Conservation (phyloP, 2,888 invertebrate genomes). For the Cataglyphis albicans region DNA sequence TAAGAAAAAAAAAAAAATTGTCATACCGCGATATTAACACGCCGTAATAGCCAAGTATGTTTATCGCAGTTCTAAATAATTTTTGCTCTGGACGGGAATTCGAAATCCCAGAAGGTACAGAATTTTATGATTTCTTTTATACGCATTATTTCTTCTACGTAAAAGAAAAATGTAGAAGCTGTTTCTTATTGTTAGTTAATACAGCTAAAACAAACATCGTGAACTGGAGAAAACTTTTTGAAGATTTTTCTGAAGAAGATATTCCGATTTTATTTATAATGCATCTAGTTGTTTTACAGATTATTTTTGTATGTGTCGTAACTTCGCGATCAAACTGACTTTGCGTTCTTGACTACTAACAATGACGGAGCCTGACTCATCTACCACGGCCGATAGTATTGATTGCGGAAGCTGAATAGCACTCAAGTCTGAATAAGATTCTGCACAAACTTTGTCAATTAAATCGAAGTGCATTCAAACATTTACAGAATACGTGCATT, state of each 20-base stretch:
- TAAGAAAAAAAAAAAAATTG: slow-evolving; percentile 15
- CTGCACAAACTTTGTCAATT: slow-evolving; percentile 61
- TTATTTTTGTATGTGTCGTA: slow-evolving; percentile 27
- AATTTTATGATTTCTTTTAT: slow-evolving; percentile 10
- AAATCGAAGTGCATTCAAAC: slow-evolving; percentile 60
- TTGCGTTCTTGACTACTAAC: slow-evolving; percentile 39
- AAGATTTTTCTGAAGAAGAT: not conserved
- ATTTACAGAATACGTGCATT: slow-evolving; percentile 53
- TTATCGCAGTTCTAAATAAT: not conserved
- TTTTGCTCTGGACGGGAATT: not conserved
- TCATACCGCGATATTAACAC: slow-evolving; percentile 14
- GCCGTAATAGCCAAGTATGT: not conserved
- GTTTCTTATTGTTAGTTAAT: not conserved
- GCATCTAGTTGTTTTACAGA: not conserved
- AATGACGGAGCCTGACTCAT: slow-evolving; percentile 58
- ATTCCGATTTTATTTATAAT: slow-evolving; percentile 25
- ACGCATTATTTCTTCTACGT: not conserved
- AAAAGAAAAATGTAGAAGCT: not conserved
- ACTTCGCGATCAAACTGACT: slow-evolving; percentile 25
- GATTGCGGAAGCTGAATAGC: slow-evolving; percentile 55
- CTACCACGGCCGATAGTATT: slow-evolving; percentile 46
- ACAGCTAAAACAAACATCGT: not conserved
- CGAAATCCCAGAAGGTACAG: not conserved
- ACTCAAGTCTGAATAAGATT: slow-evolving; percentile 53
- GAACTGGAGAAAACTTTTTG: not conserved